Percentiles rank a stretch among this genome's conserved stretches.
phyloP scores from a whole-genome alignment of 2,888 invertebrate species.

The Luperina testacea region DNA sequence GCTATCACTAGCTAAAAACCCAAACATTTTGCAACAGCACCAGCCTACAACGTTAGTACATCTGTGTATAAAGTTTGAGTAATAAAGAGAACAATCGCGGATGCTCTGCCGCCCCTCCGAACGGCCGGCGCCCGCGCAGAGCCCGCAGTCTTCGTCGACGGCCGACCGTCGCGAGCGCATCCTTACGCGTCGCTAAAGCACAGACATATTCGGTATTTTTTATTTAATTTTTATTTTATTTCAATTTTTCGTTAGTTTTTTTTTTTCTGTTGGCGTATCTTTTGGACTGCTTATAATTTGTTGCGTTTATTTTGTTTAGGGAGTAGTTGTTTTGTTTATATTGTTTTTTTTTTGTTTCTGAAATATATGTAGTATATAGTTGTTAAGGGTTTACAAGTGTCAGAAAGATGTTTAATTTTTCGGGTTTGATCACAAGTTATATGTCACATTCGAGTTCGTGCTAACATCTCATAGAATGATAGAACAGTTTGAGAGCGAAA shows the following conservation, averaged over 20 bases:
- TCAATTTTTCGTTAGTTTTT: conserved; percentile 45
- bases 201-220: conserved; percentile 69
- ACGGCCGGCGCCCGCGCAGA: conserved; percentile 64
- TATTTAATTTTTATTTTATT: conserved; percentile 54
- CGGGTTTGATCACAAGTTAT: neutral
- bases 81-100: conserved; percentile 68
- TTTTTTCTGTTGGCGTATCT: conserved; percentile 42
- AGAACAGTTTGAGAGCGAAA: conserved; percentile 58
- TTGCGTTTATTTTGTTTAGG: conserved; percentile 21
- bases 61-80: conserved; percentile 72
- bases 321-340: neutral
- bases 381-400: conserved; percentile 20
- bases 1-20: conserved; percentile 38
- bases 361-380: neutral
- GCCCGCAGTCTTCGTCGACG: conserved; percentile 75
- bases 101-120: conserved; percentile 66
- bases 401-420: neutral
- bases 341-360: conserved; percentile 5
- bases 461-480: conserved; percentile 45
- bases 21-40: conserved; percentile 65
- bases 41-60: conserved; percentile 60
- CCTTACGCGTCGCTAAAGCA: conserved; percentile 70
- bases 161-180: conserved; percentile 77
- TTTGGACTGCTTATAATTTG: conserved; percentile 61
- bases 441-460: conserved; percentile 42